Base-by-base conservation (phyloP, 2,113 vertebrate species). In the Seriola aureovittata region DNA sequence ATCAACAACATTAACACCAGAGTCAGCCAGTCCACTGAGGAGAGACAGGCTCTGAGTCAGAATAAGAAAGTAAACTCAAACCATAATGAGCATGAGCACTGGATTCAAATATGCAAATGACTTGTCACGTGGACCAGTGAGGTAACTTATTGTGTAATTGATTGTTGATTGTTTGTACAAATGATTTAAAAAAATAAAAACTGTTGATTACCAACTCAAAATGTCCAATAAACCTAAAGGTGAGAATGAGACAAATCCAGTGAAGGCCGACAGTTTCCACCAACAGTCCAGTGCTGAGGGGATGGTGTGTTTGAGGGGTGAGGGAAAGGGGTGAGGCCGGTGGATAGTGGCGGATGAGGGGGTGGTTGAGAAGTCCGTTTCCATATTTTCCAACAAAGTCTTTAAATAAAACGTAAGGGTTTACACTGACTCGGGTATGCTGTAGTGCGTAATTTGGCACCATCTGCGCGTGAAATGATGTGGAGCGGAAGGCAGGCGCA, bases 381-480 rank as follows among this genome's bases (percentile, higher is more conserved):
- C 65, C 68, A 52, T 25, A 7, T 62, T 70, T 76, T 75, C 71
- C 82, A 60, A 17, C 38, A 66, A 38, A 68, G 80, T 80, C 65
- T 72, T 75, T 57, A 78, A 64, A 64, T 64, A 70, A 76, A 32
- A 65, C 6, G 48, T 10, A 34, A 78, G 2, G 66, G 42, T 72
- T 75, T 50, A 72, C 63, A 36, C 44, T 82, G 55, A 69, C 66
- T 46, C 9, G 73, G 8, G 38, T 38, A 13, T 75, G 62, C 46
- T 32, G 21, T 32, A 66, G 78, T 82, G 89, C 86, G 85, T 87
- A 85, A 89, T 67, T 71, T 88, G 88, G 83, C 82, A 86, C 85
- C 80, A 64, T 17, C 13, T 81, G 87, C 85, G 89, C 82, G 74
- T 80, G 85, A 88, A 80, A 73, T 40, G 76, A 25, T 17, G 29